Percentiles rank a stretch among this genome's conserved stretches.
Conservation (phyloP, 2,113 vertebrate species). For the Gambusia affinis region DNA sequence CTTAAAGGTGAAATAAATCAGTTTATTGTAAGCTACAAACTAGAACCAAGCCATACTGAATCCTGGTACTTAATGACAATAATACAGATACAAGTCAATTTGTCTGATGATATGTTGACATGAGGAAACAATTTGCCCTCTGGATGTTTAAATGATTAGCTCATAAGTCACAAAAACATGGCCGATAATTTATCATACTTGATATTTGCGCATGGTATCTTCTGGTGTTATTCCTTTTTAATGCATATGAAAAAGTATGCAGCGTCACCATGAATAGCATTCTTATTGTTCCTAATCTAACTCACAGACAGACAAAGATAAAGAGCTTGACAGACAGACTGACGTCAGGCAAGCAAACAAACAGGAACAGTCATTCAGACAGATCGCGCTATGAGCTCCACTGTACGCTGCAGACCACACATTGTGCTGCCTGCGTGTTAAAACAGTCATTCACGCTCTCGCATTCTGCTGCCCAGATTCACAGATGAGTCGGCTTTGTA, state of each 20-base stretch:
- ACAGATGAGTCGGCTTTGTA: conserved; percentile 59
- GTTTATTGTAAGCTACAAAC: not conserved
- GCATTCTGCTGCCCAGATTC: conserved; percentile 64
- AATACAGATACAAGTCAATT: not conserved
- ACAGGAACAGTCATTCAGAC: conserved; percentile 17
- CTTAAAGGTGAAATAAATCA: not conserved
- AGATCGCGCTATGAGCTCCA: conserved; percentile 56
- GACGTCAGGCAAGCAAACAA: conserved; percentile 16
- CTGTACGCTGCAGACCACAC: conserved; percentile 80
- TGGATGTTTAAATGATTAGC: not conserved
- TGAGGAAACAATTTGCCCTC: not conserved
- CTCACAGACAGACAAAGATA: not conserved
- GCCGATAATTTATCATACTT: not conserved
- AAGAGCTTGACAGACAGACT: not conserved
- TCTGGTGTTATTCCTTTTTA: not conserved
- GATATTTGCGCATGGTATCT: too few relatives aligned
- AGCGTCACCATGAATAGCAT: not conserved
- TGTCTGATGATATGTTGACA: not conserved
- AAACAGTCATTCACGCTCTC: conserved; percentile 79
- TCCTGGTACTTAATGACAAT: not conserved
- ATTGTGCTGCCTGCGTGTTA: conserved; percentile 73
- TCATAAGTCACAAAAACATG: not conserved
- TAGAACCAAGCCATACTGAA: not conserved
- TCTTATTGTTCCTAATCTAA: not conserved
- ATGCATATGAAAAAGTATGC: not conserved